Evolutionary conservation across 2,888 invertebrate species (phyloP).

Genomic region (Nowickia ferox): DNA sequence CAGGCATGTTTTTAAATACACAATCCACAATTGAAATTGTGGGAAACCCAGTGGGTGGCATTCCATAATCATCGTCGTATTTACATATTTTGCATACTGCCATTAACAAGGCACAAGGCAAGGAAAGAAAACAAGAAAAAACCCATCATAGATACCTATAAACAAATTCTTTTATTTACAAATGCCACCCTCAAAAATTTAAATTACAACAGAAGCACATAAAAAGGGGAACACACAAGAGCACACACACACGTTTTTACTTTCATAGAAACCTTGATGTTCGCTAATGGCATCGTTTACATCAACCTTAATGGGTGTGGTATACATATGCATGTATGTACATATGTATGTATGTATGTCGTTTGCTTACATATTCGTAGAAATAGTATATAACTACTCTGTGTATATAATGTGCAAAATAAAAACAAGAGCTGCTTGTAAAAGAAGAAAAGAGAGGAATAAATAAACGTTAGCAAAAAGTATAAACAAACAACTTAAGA

Average conservation of each 20-base stretch:
- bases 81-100: not conserved
- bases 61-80: slow-evolving; percentile 6
- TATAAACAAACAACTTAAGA: slow-evolving; percentile 27
- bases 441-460: slow-evolving; percentile 34
- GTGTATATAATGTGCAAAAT: slow-evolving; percentile 1
- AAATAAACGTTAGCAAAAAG: slow-evolving; percentile 2
- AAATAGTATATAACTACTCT: not conserved
- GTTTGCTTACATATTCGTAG: not conserved
- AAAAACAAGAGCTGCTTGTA: not conserved
- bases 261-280: slow-evolving; percentile 42
- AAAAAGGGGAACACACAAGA: too few relatives aligned
- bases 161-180: too few relatives aligned
- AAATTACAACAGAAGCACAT: not conserved
- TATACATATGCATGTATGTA: slow-evolving; percentile 9
- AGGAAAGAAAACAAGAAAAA: not conserved
- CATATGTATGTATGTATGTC: not conserved
- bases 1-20: not conserved
- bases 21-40: not conserved
- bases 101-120: not conserved
- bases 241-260: not conserved
- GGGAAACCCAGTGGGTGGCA: slow-evolving; percentile 18
- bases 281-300: slow-evolving; percentile 72
- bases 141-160: not conserved
- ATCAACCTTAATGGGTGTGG: slow-evolving; percentile 66
- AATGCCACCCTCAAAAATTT: slow-evolving; percentile 11